These are phyloP conservation scores for Acrossocheilus fasciatus DNA, from an alignment of 2,797 vertebrate genomes.

Conservation along the genomic window DNA sequence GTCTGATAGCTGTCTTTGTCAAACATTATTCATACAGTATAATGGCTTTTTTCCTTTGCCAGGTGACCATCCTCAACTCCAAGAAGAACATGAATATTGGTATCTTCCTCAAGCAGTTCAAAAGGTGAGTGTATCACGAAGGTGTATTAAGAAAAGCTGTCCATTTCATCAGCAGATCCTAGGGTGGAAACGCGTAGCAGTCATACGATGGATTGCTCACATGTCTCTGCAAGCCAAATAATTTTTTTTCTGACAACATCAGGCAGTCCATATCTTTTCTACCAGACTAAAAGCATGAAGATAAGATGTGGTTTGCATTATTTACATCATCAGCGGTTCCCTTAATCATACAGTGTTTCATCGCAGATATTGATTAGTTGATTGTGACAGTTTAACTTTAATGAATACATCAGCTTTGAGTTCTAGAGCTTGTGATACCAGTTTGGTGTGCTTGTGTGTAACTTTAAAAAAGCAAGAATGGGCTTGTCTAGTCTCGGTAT, in stretches of 20 bases:
- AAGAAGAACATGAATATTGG: conserved; percentile 87
- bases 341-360: conserved; percentile 30
- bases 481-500: conserved; percentile 28
- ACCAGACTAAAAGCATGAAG: background rate
- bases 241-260: conserved; percentile 19
- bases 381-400: conserved; percentile 6
- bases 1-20: background rate
- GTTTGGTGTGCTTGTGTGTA: conserved; percentile 27
- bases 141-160: conserved; percentile 3
- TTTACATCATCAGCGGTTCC: conserved; percentile 11
- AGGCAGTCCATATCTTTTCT: background rate
- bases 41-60: conserved; percentile 15
- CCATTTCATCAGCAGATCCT: background rate
- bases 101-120: conserved; percentile 89
- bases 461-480: conserved; percentile 15
- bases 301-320: conserved; percentile 16
- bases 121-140: conserved; percentile 76
- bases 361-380: conserved; percentile 19
- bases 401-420: conserved; percentile 2
- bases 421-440: conserved; percentile 13
- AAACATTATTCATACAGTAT: background rate
- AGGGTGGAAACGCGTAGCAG: background rate
- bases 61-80: conserved; percentile 81
- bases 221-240: conserved; percentile 51
- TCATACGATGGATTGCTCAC: conserved; percentile 30